phyloP scores from a whole-genome alignment of 2,797 vertebrate species.

The Phalloptychus januarius region DNA sequence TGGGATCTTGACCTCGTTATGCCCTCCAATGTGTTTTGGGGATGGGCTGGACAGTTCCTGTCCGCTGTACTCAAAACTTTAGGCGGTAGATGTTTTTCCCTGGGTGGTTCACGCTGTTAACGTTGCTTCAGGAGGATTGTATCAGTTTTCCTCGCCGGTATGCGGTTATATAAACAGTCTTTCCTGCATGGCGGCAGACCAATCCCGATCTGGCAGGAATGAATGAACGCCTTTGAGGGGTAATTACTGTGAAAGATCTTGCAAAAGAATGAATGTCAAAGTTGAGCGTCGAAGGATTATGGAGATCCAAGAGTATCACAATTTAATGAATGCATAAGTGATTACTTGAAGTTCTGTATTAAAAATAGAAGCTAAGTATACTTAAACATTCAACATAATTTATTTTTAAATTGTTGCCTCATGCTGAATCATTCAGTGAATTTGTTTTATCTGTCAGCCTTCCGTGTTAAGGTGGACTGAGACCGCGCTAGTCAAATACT shows the following conservation, averaged over 20 bases:
- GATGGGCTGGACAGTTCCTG: slow-evolving; percentile 53
- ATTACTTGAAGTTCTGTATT: not conserved
- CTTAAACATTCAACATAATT: not conserved
- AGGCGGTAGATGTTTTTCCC: slow-evolving; percentile 44
- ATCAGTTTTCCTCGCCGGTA: slow-evolving; percentile 9
- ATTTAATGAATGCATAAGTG: not conserved
- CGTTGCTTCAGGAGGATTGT: slow-evolving; percentile 6
- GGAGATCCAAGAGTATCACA: not conserved
- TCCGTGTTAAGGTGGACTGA: not conserved
- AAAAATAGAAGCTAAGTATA: not conserved
- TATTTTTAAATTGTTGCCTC: not conserved
- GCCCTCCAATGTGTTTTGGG: slow-evolving; percentile 42
- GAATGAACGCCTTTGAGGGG: slow-evolving; percentile 19
- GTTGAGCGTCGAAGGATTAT: not conserved
- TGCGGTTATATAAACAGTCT: slow-evolving; percentile 27
- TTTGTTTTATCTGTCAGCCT: not conserved
- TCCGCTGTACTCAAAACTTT: slow-evolving; percentile 57
- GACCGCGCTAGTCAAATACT: too few species aligned
- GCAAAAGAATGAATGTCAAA: not conserved
- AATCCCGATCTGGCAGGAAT: slow-evolving; percentile 13
- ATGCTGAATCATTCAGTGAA: not conserved
- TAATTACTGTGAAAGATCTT: slow-evolving; percentile 5
- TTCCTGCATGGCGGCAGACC: slow-evolving; percentile 37
- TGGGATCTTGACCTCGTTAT: not conserved
- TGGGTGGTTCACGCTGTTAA: not conserved